Evolutionary conservation across 2,113 vertebrate species (phyloP).

Genomic region (Egretta garzetta): DNA sequence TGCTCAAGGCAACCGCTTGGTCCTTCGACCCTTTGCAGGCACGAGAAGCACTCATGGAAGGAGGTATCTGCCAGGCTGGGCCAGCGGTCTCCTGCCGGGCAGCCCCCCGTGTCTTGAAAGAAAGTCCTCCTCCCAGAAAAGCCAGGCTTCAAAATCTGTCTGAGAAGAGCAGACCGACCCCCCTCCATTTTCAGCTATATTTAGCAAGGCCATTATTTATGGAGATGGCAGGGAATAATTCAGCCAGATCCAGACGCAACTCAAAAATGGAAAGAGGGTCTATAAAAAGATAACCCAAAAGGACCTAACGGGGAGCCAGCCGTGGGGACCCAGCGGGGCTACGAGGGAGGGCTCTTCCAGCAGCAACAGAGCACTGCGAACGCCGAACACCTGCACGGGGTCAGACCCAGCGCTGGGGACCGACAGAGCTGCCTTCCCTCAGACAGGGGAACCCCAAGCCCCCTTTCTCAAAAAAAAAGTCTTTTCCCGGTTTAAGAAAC

Average conservation of each 20-base stretch:
- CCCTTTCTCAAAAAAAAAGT: neutral
- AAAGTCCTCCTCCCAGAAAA: neutral
- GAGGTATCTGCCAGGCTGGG: neutral
- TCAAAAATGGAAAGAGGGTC: neutral
- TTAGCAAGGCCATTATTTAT: neutral
- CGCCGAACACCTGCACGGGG: accelerated
- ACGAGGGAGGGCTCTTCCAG: neutral
- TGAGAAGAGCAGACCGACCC: neutral
- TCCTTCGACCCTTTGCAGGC: neutral
- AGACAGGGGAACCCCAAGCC: neutral
- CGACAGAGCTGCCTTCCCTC: neutral
- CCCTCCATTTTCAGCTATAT: neutral
- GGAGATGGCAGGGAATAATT: conserved; percentile 8
- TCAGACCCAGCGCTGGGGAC: neutral
- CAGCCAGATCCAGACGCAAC: neutral
- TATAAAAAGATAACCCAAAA: neutral
- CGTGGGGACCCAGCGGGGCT: accelerated
- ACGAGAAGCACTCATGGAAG: neutral
- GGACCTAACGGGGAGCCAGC: neutral
- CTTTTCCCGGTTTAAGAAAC: neutral
- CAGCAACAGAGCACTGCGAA: neutral
- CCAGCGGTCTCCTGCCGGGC: neutral
- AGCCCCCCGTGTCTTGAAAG: neutral
- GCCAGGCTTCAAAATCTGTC: neutral
- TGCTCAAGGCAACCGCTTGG: accelerated